Percentiles rank a stretch among this genome's conserved stretches.
These are phyloP conservation scores for Ameiurus melas DNA, from an alignment of 2,113 vertebrate genomes.

Conservation along the genomic window DNA sequence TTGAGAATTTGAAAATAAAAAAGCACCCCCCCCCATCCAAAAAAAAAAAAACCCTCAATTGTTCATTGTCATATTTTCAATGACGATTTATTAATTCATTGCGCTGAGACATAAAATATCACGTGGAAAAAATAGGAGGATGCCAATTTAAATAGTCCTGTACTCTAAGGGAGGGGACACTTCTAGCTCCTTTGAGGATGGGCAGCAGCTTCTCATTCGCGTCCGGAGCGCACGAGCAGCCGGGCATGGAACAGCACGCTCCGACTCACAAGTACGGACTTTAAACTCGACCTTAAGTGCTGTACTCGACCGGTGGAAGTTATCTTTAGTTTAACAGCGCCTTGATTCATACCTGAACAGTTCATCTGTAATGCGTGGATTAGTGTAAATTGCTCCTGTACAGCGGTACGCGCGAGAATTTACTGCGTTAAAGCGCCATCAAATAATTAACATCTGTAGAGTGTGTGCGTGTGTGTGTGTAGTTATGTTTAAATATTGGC, in stretches of 20 bases:
- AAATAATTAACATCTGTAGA: background rate
- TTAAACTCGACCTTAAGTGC: background rate
- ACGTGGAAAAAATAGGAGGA: conserved; percentile 73
- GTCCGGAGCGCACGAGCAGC: conserved; percentile 64
- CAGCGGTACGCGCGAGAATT: background rate
- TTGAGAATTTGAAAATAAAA: background rate
- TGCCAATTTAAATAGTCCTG: conserved; percentile 77
- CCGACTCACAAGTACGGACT: conserved; percentile 66
- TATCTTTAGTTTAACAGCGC: background rate
- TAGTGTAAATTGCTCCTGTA: background rate
- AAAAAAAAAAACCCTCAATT: too few relatives aligned
- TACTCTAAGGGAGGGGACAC: conserved; percentile 68
- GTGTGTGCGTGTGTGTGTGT: too few relatives aligned
- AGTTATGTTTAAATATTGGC: background rate
- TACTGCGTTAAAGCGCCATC: background rate
- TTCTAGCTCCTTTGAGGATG: conserved; percentile 71
- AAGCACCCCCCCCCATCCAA: background rate
- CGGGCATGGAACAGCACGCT: conserved; percentile 67
- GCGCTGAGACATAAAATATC: conserved; percentile 71
- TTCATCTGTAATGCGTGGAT: background rate
- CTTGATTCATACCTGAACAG: background rate
- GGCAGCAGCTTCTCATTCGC: conserved; percentile 67
- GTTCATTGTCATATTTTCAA: background rate
- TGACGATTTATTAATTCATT: background rate
- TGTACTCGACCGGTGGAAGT: background rate